Base-by-base conservation (phyloP, 1,140 invertebrate genomes). In the Drosophila miranda region DNA sequence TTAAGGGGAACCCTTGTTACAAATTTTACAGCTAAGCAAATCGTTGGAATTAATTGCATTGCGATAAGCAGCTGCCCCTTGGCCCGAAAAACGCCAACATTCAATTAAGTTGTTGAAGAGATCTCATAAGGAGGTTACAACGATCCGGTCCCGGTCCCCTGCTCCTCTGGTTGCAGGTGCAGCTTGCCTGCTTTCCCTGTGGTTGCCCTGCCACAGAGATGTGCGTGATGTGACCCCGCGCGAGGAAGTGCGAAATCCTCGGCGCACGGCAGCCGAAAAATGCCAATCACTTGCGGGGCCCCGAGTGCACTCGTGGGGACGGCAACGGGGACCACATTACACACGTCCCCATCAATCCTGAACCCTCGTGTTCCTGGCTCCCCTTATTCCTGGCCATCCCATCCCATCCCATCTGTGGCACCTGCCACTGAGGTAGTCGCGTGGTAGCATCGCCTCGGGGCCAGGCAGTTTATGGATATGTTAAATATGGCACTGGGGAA, bases 1-100 rank as follows among this genome's bases (percentile, higher is more conserved):
- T n/a, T 3, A 3, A 2, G 9, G 19, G 14, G 21, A 11, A 38
- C 21, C 49, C 42, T 44, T 30, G 38, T 70, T 82, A 75, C 77
- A 63, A 43, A 49, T 46, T 78, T 75, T 80, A 83, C 79, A 71
- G 79, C 73, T 78, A 78, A 75, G 64, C 79, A 83, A 83, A 83
- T 69, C 66, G 66, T 52, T 69, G 66, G 66, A 69, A 69, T 83
- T 83, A 83, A 83, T 83, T 83, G 79, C 52, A 48, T 48, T 2
- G 30, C 66, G 66, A 69, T 69, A 69, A 69, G 66, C 66, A 69
- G 66, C 62, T 69, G 66, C 51, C 63, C 66, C 63, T 68, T 26
- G 34, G 34, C 30, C 30, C 30, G 9, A 34, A 34, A 14, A 21
- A 21, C 9, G 6, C 16, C 6, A 21, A 59, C 55, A 70, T 70